Base-by-base conservation (phyloP, 2,888 invertebrate genomes). In the Tigriopus californicus region DNA sequence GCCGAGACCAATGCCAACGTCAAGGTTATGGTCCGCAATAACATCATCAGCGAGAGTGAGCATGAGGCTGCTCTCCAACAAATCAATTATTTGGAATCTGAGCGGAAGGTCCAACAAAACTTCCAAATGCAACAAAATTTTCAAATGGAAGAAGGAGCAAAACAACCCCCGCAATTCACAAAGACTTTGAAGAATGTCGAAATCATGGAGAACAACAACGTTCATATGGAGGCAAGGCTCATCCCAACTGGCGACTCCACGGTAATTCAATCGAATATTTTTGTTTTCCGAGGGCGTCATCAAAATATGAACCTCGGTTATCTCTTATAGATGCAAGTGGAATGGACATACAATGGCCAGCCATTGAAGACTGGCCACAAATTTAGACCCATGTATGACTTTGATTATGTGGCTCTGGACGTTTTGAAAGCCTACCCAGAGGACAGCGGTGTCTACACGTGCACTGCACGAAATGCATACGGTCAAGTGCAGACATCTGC, bases 331-430 rank as follows among this genome's bases (percentile, higher is more conserved):
- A 89, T 91, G 88, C 81, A 79, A 69, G 85, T 92, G 58, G 92
- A 90, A 64, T 98, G 98, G 98, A 87, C 89, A 70, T 88, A 89
- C 61, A 92, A 98, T 70, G 95, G 92, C 20, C 78, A 82, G 64
- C 89, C 94, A 0, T 80, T 97, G 1, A 87, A 85, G 69, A 85
- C 86, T 48, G 78, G 77, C 48, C 76, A 92, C 68, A 80, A 97
- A 64, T 97, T 95, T 75, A 80, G 92, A 68, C 94, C 94, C 47
- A 89, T 91, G 2, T 87, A 90, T 68, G 95, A 97, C 72, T 94
- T 95, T 70, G 94, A 94, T 68, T 97, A 92, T 69, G 94, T 95
- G 18, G 92, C 95, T 10, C 76, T 99, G 58, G 97, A 97, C 72
- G 80, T 98, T 56, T 76, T 95, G 22, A 91, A 92, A 67, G 91